A percentile compares a stretch with the other conserved stretches of the same genome.
Conservation (phyloP, 2,113 vertebrate species). For the Callocephalon fimbriatum region DNA sequence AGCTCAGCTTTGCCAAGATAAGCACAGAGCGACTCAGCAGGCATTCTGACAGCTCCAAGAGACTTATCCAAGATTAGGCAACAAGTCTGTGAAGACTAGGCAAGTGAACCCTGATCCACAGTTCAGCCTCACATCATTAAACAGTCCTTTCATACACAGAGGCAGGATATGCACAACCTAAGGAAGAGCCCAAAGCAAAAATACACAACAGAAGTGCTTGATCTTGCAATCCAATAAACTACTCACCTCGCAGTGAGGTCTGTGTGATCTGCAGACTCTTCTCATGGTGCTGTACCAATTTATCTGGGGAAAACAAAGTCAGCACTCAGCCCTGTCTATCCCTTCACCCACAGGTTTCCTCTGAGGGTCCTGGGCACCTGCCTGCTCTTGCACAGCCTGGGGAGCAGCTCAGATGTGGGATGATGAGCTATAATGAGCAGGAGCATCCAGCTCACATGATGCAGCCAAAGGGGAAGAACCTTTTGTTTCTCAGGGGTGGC, state of each 20-base stretch:
- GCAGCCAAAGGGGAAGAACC: not conserved
- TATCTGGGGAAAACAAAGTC: not conserved
- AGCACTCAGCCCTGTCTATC: not conserved
- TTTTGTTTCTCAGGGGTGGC: not conserved
- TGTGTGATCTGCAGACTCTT: not conserved
- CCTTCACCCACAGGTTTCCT: not conserved
- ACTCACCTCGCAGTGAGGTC: not conserved
- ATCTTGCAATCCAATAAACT: not conserved
- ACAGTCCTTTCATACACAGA: not conserved
- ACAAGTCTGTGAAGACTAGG: not conserved
- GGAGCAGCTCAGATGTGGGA: not conserved
- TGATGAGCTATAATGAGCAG: not conserved
- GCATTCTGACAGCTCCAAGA: not conserved
- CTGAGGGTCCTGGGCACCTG: not conserved
- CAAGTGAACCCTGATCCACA: not conserved
- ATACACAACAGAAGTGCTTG: accelerated
- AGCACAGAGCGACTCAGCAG: not conserved
- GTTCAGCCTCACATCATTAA: not conserved
- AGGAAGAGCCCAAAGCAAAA: not conserved
- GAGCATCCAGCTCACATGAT: not conserved
- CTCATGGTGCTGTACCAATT: not conserved
- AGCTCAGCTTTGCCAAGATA: not conserved
- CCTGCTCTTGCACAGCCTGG: not conserved
- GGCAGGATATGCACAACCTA: accelerated
- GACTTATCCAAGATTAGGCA: not conserved